Base-by-base conservation (phyloP, 2,797 vertebrate genomes). In the Mus minutoides region DNA sequence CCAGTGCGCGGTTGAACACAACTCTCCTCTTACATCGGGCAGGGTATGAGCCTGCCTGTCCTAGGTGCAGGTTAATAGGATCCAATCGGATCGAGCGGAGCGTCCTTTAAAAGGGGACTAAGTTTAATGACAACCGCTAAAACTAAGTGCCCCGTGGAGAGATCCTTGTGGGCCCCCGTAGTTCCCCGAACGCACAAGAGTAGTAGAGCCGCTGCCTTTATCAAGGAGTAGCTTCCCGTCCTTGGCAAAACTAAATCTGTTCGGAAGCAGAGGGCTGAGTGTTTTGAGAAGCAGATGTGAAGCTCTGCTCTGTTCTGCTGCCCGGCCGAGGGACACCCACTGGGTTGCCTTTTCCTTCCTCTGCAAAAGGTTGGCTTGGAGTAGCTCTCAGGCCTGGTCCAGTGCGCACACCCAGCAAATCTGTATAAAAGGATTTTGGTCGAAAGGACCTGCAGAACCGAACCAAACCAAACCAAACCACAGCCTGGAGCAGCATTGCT, bases 181-280 rank as follows among this genome's bases (percentile, higher is more conserved):
- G 46, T 49, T 24, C 43, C 43, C 77, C 6, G 6, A 24, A 17
- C 80, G 6, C 21, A 24, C 40, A 31, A 37, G 87, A n/a, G 69
- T 19, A 31, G 40, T 4, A 34, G 93, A 3, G 76, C 6, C 10
- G 37, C 6, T 13, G 40, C 13, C 37, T 52, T 54, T 5, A 1
- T 7, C 13, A 2, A 26, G 76, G 52, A 52, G 64, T 21, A 10
- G 91, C 52, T 60, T 58, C 54, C 24, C 17, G 37, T 34, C 69
- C 62, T 0, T 8, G 12, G 12, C 83, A 6, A 0, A 0, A 43
- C 54, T 3, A 9, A 3, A 0, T 80, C 37, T 13, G n/a, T 16
- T 7, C 1, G 16, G 78, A 49, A 71, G 77, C 73, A 14, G 56
- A 5, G 11, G 58, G 43, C 12, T 29, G 1, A 71, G 21, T 14